Evolutionary conservation across 1,140 invertebrate species (phyloP), one percentile per base, ranked within the genome.

Genomic region (Laupala kohalensis): DNA sequence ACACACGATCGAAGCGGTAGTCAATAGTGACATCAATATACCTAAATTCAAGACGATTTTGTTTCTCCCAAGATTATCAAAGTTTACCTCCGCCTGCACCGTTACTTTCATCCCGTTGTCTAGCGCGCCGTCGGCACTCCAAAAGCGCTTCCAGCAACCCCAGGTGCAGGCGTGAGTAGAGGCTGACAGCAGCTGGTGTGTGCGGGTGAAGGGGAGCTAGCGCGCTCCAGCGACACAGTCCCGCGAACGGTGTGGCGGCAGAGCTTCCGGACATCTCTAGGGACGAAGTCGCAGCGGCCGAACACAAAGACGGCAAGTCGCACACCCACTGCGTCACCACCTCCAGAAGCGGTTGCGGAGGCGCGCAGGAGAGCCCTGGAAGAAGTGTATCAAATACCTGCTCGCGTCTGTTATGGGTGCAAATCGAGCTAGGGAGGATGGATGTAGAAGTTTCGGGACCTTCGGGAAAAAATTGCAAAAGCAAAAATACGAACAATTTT

Each of bases 211-310:
- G 75, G 1, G 89, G 88, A 15, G 88, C 85, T 68, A 90, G 78
- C 5, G 89, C 82, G 78, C 86, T 88, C 89, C 89, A 91, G 64
- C 85, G 74, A 64, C 92, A 85, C 4, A 93, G 81, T 1, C 91
- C 92, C 19, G 90, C 88, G 64, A 92, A 84, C 0, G 92, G 91
- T n/a, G 90, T 90, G 2, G 91, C 87, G 2, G 90, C 88, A 19
- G 90, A 88, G 72, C 93, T 92, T 4, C 89, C 88, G 23, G 90
- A 91, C 62, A 83, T 86, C 0, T 91, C 91, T 27, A 93, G 77
- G 5, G 87, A 84, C 23, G 87, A 70, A 78, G 85, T 81, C 73
- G 92, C 84, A 1, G 90, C 88, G 12, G 89, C 88, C 73, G 89
- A 84, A 74, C 91, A 87, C 6, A 93, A 77, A 72, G 84, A 83